These are phyloP conservation scores for Panagrolaimus sp. DNA, from an alignment of 1,140 invertebrate species.

Conservation along the genomic window DNA sequence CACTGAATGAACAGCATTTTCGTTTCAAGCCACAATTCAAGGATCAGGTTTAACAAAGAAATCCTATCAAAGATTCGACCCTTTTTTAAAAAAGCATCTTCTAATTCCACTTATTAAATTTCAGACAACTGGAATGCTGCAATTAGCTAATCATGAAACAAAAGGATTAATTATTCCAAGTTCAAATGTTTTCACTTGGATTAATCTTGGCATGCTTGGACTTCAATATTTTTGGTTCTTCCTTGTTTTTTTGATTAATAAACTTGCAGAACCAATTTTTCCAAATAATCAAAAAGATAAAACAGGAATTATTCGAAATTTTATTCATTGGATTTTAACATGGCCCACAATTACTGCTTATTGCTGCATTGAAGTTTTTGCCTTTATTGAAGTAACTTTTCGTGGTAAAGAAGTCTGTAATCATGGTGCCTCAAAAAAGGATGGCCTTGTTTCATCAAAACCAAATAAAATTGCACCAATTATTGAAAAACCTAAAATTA, in stretches of 20 bases:
- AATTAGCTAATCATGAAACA: conserved; percentile 24
- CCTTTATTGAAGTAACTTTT: conserved; percentile 45
- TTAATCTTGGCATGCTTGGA: conserved; percentile 37
- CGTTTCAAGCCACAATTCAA: too few species aligned
- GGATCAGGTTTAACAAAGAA: too few species aligned
- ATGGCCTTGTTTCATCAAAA: conserved; percentile 33
- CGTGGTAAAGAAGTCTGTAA: conserved; percentile 48
- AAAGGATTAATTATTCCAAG: conserved; percentile 39
- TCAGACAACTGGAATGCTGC: conserved; percentile 19
- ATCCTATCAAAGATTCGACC: too few species aligned
- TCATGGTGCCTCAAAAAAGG: conserved; percentile 46
- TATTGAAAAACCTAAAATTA: too few species aligned
- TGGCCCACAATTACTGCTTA: conserved; percentile 44
- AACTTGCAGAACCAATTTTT: conserved; percentile 44
- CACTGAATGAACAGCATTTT: too few species aligned
- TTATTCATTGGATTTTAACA: conserved; percentile 44
- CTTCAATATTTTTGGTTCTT: conserved; percentile 49
- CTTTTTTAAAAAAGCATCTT: too few species aligned
- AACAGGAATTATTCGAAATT: conserved; percentile 41
- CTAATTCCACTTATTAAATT: too few species aligned
- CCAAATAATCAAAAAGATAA: conserved; percentile 37
- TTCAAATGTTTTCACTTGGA: conserved; percentile 29
- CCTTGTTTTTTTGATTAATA: conserved; percentile 42
- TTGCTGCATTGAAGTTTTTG: conserved; percentile 17
- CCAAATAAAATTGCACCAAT: too few species aligned